Evolutionary conservation across 2,888 invertebrate species (phyloP), one percentile per base, ranked within the genome.

Genomic region (Meghimatium bilineatum): DNA sequence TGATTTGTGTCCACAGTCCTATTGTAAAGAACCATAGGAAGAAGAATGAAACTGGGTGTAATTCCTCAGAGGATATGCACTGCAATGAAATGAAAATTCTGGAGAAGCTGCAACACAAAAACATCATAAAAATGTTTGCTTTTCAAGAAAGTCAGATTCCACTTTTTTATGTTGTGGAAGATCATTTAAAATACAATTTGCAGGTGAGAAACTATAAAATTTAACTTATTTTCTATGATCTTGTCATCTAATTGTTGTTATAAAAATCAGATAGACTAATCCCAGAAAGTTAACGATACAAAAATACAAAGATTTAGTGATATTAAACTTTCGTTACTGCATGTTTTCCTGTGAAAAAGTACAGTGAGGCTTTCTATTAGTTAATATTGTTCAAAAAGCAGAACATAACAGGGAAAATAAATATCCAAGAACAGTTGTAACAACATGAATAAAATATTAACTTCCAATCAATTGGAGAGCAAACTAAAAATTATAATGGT

Each of bases 161-260:
- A 5, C 79, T 67, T 76, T 85, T 87, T 71, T 87, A 83, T 71
- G 60, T 87, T 77, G 77, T 85, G 3, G 87, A 87, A 44, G 83
- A 87, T 67, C 84, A 87, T 69, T 29, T 44, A 2, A 49, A 74
- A 49, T 60, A 17, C 0, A 81, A 84, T 66, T 77, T 84, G 29
- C 72, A 77, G 79, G 69, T 82, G 67, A 74, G 76, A 76, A 26
- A 36, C 52, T 49, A 1, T 32, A 20, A 71, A n/a, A n/a, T n/a
- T n/a, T n/a, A n/a, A n/a, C n/a, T n/a, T n/a, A n/a, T n/a, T n/a
- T n/a, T n/a, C 8, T n/a, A 12, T 10, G 66, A 66, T 14, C n/a
- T 66, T 66, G n/a, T n/a, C n/a, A 14, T 66, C 29, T 10, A n/a
- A 29, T 10, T 29, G 29, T 29, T 29, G 29, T 14, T 29, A 2